A percentile compares a stretch with the other conserved stretches of the same genome.
These are phyloP conservation scores for Empis livida DNA, from an alignment of 2,888 invertebrate species.

Conservation along the genomic window DNA sequence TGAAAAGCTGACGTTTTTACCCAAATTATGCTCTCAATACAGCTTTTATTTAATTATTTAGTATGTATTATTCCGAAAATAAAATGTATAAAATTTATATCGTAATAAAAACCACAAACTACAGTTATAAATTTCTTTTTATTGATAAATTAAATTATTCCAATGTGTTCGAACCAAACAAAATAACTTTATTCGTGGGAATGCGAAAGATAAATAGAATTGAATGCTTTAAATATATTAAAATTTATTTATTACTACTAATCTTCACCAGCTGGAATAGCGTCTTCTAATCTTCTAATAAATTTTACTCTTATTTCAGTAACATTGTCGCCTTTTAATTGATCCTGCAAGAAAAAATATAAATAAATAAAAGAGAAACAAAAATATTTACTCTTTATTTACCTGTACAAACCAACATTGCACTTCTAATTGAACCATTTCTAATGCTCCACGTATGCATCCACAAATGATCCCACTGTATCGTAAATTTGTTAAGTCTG, in stretches of 20 bases:
- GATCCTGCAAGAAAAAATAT: conserved; percentile 50
- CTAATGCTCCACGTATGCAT: conserved; percentile 82
- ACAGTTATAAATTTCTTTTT: too few species aligned
- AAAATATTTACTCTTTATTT: conserved; percentile 8
- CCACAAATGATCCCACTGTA: conserved; percentile 92
- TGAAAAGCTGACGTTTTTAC: too few species aligned
- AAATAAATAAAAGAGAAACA: neutral
- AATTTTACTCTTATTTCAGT: conserved; percentile 94
- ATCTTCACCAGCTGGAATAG: conserved; percentile 97
- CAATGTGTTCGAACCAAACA: too few species aligned
- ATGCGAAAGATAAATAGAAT: too few species aligned
- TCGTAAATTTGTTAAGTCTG: conserved; percentile 65
- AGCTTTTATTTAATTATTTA: too few species aligned
- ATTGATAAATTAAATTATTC: too few species aligned
- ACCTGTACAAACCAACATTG: conserved; percentile 83
- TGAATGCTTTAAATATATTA: too few species aligned
- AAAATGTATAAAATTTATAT: too few species aligned
- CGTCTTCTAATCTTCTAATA: conserved; percentile 89
- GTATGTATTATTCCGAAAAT: too few species aligned
- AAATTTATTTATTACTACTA: conserved; percentile 35
- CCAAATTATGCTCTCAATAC: too few species aligned
- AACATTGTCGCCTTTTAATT: conserved; percentile 82
- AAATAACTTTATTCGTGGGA: too few species aligned
- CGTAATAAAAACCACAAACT: too few species aligned
- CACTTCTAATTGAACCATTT: conserved; percentile 97